Evolutionary conservation across 2,888 invertebrate species (phyloP).

Genomic region (Hydriomena furcata): DNA sequence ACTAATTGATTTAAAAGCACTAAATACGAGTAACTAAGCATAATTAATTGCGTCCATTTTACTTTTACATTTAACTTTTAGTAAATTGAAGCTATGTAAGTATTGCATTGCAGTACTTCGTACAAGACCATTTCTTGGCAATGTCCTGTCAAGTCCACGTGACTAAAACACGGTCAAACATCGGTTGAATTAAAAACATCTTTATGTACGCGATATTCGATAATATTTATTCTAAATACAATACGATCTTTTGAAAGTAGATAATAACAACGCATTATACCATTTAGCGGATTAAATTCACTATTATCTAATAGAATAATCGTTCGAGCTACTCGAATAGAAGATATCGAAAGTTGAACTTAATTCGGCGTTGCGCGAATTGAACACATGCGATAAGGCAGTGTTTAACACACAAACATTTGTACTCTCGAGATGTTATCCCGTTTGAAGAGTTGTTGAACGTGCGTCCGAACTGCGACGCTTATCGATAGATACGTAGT

Average conservation of each 20-base stretch:
- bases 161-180: too few relatives aligned
- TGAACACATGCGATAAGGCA: constrained; percentile 66
- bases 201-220: too few relatives aligned
- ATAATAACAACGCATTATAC: not conserved
- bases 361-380: constrained; percentile 46
- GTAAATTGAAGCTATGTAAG: too few relatives aligned
- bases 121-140: too few relatives aligned
- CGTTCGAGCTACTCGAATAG: constrained; percentile 7
- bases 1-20: constrained; percentile 2
- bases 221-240: too few relatives aligned
- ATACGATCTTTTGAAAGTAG: too few relatives aligned
- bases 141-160: too few relatives aligned
- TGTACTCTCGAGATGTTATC: not conserved
- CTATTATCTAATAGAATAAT: not conserved
- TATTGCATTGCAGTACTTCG: too few relatives aligned
- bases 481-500: not conserved
- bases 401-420: constrained; percentile 30
- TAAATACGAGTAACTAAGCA: too few relatives aligned
- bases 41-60: too few relatives aligned
- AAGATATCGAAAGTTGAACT: constrained; percentile 7
- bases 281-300: not conserved
- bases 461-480: not conserved
- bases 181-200: too few relatives aligned
- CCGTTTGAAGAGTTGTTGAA: not conserved
- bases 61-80: too few relatives aligned